Conservation (phyloP, 2,888 invertebrate species). For the Gerris lacustris region DNA sequence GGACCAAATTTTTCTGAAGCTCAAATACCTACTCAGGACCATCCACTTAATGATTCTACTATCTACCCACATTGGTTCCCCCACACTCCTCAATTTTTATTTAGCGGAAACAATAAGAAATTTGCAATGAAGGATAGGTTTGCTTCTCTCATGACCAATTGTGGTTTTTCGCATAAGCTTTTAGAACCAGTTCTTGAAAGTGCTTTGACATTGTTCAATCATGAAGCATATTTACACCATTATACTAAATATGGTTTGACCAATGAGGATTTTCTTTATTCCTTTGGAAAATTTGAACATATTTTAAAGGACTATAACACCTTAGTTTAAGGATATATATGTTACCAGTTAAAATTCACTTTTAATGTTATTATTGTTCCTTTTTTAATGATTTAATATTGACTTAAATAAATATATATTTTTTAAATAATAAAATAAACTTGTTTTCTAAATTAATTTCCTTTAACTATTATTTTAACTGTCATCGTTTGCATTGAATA, state of each 20-base stretch:
- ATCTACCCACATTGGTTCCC: not conserved
- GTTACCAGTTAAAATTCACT: not conserved
- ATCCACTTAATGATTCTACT: not conserved
- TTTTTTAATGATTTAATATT: not conserved
- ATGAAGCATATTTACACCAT: slow-evolving; percentile 43
- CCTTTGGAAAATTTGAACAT: not conserved
- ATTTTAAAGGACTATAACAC: slow-evolving; percentile 4
- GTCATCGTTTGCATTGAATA: too few species aligned
- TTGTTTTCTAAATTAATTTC: too few species aligned
- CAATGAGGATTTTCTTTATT: slow-evolving; percentile 38
- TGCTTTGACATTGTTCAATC: slow-evolving; percentile 41
- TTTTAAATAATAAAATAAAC: not conserved
- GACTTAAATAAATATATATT: not conserved
- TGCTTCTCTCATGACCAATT: slow-evolving; percentile 39
- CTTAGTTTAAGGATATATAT: not conserved
- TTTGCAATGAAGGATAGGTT: slow-evolving; percentile 39
- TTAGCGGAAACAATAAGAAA: not conserved
- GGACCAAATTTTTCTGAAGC: slow-evolving; percentile 11
- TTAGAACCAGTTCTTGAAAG: slow-evolving; percentile 38
- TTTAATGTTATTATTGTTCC: not conserved
- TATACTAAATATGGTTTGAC: slow-evolving; percentile 41
- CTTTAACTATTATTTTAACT: too few species aligned
- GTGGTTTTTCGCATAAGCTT: slow-evolving; percentile 36
- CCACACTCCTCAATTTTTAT: slow-evolving; percentile 11
- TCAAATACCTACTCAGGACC: not conserved